Conservation (phyloP, 1,140 invertebrate genomes). For the Mya arenaria region DNA sequence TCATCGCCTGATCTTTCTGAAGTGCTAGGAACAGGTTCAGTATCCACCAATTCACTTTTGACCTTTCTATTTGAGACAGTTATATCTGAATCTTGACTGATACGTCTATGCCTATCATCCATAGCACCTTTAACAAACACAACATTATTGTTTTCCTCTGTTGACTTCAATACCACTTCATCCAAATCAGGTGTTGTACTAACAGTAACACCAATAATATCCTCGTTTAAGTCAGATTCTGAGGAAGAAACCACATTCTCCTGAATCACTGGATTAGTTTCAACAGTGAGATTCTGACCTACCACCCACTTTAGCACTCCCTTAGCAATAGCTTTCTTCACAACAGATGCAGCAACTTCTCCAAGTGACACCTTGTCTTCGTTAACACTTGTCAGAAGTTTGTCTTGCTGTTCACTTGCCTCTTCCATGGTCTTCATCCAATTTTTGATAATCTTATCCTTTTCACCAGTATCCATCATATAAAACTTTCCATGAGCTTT, state of each 20-base stretch:
- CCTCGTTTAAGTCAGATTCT: background rate
- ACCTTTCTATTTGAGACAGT: background rate
- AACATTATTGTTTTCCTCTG: background rate
- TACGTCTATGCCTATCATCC: background rate
- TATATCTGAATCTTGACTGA: background rate
- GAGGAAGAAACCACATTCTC: no score
- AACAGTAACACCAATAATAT: background rate
- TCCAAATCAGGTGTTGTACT: background rate
- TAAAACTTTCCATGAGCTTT: background rate
- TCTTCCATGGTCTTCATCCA: background rate
- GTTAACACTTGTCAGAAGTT: background rate
- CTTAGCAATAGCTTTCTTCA: slow-evolving; percentile 9
- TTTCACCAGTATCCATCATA: background rate
- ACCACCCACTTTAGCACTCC: background rate
- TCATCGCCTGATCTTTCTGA: background rate
- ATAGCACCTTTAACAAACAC: background rate
- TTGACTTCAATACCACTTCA: background rate
- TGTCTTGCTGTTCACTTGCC: background rate
- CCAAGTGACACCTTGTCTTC: background rate
- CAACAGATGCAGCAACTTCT: background rate
- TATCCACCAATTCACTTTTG: background rate
- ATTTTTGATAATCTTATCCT: background rate
- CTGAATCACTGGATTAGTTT: background rate
- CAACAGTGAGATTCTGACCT: background rate
- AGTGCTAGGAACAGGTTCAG: background rate